Evolutionary conservation across 2,797 vertebrate species (phyloP).

Genomic region (Sebastes wilsoni): DNA sequence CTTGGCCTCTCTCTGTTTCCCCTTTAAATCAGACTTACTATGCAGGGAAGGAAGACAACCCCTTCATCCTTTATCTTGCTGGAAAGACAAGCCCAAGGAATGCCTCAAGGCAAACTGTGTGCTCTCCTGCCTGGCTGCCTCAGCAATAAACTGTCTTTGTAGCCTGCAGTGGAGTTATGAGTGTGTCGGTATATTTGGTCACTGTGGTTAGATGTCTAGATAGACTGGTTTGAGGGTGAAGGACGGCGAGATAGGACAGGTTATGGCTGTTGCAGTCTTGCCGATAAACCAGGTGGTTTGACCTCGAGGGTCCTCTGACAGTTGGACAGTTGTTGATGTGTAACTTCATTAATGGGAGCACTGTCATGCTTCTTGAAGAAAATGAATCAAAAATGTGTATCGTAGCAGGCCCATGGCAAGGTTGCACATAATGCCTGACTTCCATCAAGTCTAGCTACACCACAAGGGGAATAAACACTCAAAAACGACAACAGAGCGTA

Average conservation of each 20-base stretch:
- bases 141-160: slow-evolving; percentile 54
- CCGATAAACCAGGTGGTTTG: slow-evolving; percentile 5
- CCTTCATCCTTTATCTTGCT: slow-evolving; percentile 66
- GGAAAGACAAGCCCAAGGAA: slow-evolving; percentile 65
- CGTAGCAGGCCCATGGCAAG: not conserved
- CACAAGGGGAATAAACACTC: not conserved
- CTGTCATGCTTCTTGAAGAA: not conserved
- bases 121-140: slow-evolving; percentile 46
- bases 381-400: not conserved
- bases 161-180: slow-evolving; percentile 43
- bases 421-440: not conserved
- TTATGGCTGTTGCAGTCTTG: not conserved
- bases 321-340: not conserved
- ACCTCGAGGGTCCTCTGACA: not conserved
- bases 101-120: slow-evolving; percentile 61
- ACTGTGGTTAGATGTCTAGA: slow-evolving; percentile 37
- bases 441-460: not conserved
- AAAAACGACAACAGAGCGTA: no score
- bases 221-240: slow-evolving; percentile 37
- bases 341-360: not conserved
- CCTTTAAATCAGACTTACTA: slow-evolving; percentile 71
- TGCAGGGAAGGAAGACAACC: slow-evolving; percentile 66
- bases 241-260: not conserved
- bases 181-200: slow-evolving; percentile 37
- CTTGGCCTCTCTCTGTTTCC: slow-evolving; percentile 51